Percentiles rank a stretch among this genome's conserved stretches.
Conservation (phyloP, 2,888 invertebrate genomes). For the Mythimna albipuncta region DNA sequence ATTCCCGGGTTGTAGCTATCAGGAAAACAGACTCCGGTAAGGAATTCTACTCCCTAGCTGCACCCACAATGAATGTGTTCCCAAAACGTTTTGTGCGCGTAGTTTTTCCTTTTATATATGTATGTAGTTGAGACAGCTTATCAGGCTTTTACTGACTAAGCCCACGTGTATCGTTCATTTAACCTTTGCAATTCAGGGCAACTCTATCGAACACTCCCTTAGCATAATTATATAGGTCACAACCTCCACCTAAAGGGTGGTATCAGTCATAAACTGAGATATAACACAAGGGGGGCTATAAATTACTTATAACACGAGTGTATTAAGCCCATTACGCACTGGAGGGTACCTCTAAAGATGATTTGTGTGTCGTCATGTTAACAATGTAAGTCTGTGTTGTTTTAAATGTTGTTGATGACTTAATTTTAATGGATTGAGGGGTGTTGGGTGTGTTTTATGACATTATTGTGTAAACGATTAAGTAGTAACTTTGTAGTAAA, state of each 20-base stretch:
- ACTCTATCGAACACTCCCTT: neutral
- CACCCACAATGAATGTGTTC: no score
- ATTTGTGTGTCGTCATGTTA: slow-evolving; percentile 57
- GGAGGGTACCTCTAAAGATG: slow-evolving; percentile 55
- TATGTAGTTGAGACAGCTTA: no score
- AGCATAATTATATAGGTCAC: slow-evolving; percentile 1
- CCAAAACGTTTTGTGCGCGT: no score
- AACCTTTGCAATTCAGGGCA: no score
- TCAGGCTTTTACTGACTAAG: no score
- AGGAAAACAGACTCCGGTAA: no score
- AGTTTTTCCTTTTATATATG: no score
- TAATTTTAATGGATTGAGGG: neutral
- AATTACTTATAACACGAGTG: slow-evolving; percentile 68
- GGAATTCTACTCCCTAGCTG: no score
- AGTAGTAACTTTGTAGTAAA: neutral
- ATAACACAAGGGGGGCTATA: slow-evolving; percentile 66
- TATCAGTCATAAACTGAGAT: slow-evolving; percentile 60
- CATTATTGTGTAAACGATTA: neutral
- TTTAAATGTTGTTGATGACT: slow-evolving; percentile 20
- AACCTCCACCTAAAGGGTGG: neutral
- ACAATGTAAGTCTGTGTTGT: slow-evolving; percentile 29
- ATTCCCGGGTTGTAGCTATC: no score
- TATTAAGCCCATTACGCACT: slow-evolving; percentile 72
- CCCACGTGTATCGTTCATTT: no score
- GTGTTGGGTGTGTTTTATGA: neutral